Conservation (phyloP, 1,140 invertebrate genomes). For the Plutomurus gul region DNA sequence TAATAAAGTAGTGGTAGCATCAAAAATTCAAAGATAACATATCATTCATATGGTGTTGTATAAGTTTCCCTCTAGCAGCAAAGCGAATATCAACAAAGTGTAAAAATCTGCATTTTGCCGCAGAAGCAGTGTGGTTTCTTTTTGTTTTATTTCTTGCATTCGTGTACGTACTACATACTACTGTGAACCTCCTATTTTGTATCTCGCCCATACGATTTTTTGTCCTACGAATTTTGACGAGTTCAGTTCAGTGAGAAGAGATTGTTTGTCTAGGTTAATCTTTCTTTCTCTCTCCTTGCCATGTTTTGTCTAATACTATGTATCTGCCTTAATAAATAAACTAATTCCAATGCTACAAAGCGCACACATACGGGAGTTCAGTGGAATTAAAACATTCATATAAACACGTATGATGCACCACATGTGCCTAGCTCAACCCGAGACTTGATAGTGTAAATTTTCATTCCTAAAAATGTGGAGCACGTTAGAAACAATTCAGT, state of each 20-base stretch:
- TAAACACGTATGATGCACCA: no score
- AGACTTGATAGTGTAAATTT: no score
- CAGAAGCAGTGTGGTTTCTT: constrained; percentile 39
- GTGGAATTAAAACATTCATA: no score
- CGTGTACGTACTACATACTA: background rate
- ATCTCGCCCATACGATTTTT: background rate
- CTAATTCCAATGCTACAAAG: no score
- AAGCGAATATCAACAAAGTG: constrained; percentile 16
- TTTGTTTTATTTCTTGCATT: constrained; percentile 35
- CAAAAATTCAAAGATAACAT: no score
- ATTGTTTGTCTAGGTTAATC: constrained; percentile 7
- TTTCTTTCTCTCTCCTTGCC: background rate
- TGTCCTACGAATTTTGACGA: constrained; percentile 8
- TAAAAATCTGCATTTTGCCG: constrained; percentile 41
- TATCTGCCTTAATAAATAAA: background rate
- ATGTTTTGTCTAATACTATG: background rate
- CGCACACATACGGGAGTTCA: no score
- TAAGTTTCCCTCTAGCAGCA: no score
- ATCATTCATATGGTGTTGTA: no score
- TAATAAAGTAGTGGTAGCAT: no score
- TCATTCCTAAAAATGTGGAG: no score
- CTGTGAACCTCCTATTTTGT: background rate
- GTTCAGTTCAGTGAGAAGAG: constrained; percentile 8
- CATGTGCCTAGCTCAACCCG: no score
- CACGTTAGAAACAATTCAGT: no score